Conservation (phyloP, 2,113 vertebrate species). For the Periophthalmodon schlosseri region DNA sequence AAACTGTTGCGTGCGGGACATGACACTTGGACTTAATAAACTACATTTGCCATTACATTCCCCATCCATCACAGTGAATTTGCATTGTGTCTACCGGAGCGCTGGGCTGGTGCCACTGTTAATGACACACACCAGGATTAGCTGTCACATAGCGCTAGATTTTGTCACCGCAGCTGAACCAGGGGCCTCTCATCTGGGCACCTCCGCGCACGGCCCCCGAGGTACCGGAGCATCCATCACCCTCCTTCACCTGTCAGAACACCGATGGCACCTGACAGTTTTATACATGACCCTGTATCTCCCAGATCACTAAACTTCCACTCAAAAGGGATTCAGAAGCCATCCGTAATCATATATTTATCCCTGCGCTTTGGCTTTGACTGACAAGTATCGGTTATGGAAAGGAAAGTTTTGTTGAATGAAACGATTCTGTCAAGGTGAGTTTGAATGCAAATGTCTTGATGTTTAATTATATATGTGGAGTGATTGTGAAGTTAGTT, state of each 20-base stretch:
- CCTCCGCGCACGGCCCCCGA: conserved; percentile 13
- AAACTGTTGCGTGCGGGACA: neutral
- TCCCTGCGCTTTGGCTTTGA: neutral
- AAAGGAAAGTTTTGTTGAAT: neutral
- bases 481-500: neutral
- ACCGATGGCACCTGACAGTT: conserved; percentile 51
- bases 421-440: neutral
- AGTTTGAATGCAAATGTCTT: neutral
- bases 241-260: conserved; percentile 59
- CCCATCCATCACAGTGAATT: neutral
- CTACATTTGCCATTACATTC: conserved; percentile 1
- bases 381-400: neutral
- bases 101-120: conserved; percentile 5
- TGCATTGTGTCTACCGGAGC: neutral
- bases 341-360: conserved; percentile 20
- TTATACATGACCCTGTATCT: conserved; percentile 35
- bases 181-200: conserved; percentile 16
- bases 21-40: conserved; percentile 11
- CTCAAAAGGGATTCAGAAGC: conserved; percentile 19
- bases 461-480: neutral
- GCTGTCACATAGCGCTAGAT: conserved; percentile 13
- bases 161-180: conserved; percentile 21
- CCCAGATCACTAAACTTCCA: conserved; percentile 40
- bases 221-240: conserved; percentile 64
- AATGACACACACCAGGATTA: conserved; percentile 6